These are phyloP conservation scores for Drosophila sulfurigaster DNA, from an alignment of 1,140 invertebrate species.

Conservation along the genomic window DNA sequence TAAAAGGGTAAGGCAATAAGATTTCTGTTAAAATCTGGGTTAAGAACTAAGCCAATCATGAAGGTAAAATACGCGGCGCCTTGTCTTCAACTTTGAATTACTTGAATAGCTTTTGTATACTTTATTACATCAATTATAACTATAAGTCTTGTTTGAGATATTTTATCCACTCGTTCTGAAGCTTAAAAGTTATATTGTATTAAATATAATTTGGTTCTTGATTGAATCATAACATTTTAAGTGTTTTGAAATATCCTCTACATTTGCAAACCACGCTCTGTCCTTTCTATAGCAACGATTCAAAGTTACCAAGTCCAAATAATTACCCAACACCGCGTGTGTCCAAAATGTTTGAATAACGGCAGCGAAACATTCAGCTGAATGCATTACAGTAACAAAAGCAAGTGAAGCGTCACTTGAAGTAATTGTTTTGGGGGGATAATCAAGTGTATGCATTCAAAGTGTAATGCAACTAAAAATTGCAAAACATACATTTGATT, in stretches of 20 bases:
- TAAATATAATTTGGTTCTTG: no score
- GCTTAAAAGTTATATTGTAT: no score
- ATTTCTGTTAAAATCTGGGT: not conserved
- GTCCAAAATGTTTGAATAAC: not conserved
- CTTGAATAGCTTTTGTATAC: no score
- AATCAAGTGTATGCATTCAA: not conserved
- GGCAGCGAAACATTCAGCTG: not conserved
- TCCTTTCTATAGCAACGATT: not conserved
- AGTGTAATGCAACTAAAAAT: not conserved
- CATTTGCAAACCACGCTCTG: no score
- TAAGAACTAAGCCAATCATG: no score
- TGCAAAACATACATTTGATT: not conserved
- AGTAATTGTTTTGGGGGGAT: not conserved
- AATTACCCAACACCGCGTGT: not conserved
- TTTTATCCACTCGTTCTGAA: no score
- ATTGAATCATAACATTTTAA: no score
- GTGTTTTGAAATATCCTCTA: no score
- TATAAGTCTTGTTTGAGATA: no score
- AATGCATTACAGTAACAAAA: slow-evolving; percentile 1
- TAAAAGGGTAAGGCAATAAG: not conserved
- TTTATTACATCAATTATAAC: no score
- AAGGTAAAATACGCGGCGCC: no score
- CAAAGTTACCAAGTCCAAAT: not conserved
- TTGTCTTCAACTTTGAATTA: no score
- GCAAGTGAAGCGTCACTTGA: not conserved